Evolutionary conservation across 2,797 vertebrate species (phyloP).

Genomic region (Neosilurus hyrtlii): DNA sequence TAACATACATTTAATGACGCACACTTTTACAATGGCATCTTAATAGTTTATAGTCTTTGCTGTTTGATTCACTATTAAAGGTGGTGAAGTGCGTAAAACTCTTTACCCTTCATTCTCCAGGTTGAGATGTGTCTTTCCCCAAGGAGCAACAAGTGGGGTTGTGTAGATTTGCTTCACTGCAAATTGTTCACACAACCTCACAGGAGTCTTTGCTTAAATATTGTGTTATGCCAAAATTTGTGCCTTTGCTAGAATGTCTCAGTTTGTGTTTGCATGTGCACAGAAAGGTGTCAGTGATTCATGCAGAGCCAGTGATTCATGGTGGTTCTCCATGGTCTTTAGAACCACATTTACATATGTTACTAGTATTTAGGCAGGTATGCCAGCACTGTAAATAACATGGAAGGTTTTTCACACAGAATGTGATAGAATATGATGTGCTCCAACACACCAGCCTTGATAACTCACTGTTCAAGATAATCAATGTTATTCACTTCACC

Average conservation of each 20-base stretch:
- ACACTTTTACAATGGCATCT: conserved; percentile 1
- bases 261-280: background rate
- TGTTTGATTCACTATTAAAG: background rate
- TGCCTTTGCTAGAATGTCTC: background rate
- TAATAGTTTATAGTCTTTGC: conserved; percentile 15
- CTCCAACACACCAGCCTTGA: too few relatives aligned
- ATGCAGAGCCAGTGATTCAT: background rate
- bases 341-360: background rate
- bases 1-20: background rate
- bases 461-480: too few relatives aligned
- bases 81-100: background rate
- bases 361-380: background rate
- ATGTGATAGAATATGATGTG: background rate
- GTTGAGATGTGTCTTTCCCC: background rate
- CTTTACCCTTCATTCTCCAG: conserved; percentile 4
- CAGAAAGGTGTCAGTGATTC: background rate
- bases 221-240: background rate
- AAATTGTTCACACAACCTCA: background rate
- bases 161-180: background rate
- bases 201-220: background rate
- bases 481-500: too few relatives aligned
- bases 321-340: background rate
- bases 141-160: background rate
- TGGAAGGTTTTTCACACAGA: background rate
- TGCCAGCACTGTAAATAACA: background rate